These are phyloP conservation scores for Pterostichus madidus DNA, from an alignment of 2,888 invertebrate genomes.

Conservation along the genomic window DNA sequence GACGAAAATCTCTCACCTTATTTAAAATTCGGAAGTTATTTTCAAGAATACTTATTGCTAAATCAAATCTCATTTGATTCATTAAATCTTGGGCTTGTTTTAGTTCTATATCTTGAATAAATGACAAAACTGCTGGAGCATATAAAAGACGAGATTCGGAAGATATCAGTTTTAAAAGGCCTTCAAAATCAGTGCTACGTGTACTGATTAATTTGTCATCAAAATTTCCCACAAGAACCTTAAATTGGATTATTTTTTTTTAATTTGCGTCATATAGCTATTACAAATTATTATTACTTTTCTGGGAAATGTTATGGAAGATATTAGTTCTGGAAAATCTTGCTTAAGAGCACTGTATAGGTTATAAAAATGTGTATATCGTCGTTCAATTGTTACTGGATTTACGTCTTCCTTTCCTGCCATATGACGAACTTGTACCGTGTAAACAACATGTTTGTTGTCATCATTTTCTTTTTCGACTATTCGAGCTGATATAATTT, in stretches of 20 bases:
- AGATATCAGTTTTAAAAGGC: slow-evolving; percentile 80
- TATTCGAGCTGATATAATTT: slow-evolving; percentile 84
- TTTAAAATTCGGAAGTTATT: slow-evolving; percentile 84
- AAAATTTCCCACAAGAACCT: slow-evolving; percentile 85
- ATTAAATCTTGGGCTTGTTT: slow-evolving; percentile 81
- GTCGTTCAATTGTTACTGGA: slow-evolving; percentile 83
- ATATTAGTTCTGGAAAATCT: slow-evolving; percentile 80
- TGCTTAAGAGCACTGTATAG: slow-evolving; percentile 82
- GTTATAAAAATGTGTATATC: slow-evolving; percentile 86
- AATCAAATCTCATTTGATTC: slow-evolving; percentile 80
- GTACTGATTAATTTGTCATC: slow-evolving; percentile 83
- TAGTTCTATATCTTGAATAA: slow-evolving; percentile 84
- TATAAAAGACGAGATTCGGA: slow-evolving; percentile 80
- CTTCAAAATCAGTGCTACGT: slow-evolving; percentile 83
- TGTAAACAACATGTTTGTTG: slow-evolving; percentile 86
- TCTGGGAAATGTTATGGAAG: slow-evolving; percentile 82
- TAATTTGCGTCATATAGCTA: neutral
- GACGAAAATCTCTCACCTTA: slow-evolving; percentile 75
- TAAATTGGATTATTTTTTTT: slow-evolving; percentile 70
- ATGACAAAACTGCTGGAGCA: slow-evolving; percentile 80
- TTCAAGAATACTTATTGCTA: slow-evolving; percentile 83
- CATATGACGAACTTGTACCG: slow-evolving; percentile 82
- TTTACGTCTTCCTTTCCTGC: slow-evolving; percentile 80
- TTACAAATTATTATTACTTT: slow-evolving; percentile 77
- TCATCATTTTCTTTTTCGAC: slow-evolving; percentile 81